Conservation (phyloP, 2,797 vertebrate species). For the Tachyglossus aculeatus region DNA sequence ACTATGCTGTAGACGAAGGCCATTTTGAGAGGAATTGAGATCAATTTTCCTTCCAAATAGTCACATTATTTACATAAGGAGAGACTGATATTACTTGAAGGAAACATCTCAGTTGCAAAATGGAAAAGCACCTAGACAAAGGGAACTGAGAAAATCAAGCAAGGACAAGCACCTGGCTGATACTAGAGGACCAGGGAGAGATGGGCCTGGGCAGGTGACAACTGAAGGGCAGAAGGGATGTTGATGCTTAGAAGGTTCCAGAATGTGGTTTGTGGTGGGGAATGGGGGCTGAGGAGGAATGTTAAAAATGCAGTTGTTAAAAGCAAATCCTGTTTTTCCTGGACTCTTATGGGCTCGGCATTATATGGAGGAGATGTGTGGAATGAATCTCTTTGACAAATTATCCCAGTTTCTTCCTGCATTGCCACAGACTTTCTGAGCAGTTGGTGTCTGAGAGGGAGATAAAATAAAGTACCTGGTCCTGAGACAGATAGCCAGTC, state of each 20-base stretch:
- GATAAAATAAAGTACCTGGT: too few species aligned
- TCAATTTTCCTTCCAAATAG: neutral
- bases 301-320: neutral
- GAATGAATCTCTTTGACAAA: slow-evolving; percentile 7
- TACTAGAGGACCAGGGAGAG: neutral
- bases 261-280: neutral
- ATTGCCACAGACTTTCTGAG: neutral
- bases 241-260: neutral
- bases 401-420: neutral
- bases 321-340: neutral
- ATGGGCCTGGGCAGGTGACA: neutral
- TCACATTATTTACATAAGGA: too few species aligned
- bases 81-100: too few species aligned
- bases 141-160: too few species aligned
- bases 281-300: neutral
- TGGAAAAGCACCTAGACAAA: too few species aligned
- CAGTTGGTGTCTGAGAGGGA: neutral
- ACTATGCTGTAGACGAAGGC: neutral
- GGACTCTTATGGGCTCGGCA: neutral
- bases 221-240: neutral
- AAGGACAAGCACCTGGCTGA: too few species aligned
- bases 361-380: neutral
- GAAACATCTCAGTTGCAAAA: too few species aligned
- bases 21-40: neutral
- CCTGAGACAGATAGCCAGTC: too few species aligned